Percentiles rank a stretch among this genome's conserved stretches.
These are phyloP conservation scores for Callinectes sapidus DNA, from an alignment of 2,888 invertebrate species.

Conservation along the genomic window DNA sequence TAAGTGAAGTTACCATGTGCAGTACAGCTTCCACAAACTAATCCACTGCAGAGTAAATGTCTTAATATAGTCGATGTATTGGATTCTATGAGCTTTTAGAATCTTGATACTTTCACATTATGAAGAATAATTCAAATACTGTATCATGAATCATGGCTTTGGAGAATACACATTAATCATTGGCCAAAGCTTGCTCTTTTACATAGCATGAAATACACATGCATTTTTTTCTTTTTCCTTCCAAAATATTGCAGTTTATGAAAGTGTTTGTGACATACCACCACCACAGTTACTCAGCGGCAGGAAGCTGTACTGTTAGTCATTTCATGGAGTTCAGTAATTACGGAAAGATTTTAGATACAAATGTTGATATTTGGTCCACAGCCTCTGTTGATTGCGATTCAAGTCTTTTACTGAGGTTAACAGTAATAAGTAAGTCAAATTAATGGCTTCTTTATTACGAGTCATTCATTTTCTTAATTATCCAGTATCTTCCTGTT, in stretches of 20 bases:
- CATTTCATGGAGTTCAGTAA: background rate
- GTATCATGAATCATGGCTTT: no score
- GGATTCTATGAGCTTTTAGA: background rate
- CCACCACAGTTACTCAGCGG: background rate
- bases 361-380: background rate
- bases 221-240: background rate
- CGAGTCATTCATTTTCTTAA: constrained; percentile 29
- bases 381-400: background rate
- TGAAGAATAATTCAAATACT: background rate
- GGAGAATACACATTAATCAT: no score
- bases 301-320: background rate
- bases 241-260: background rate
- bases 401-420: background rate
- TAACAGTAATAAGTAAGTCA: background rate
- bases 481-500: constrained; percentile 45
- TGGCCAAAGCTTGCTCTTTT: no score
- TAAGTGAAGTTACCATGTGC: background rate
- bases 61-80: background rate
- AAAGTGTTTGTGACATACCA: background rate
- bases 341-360: background rate
- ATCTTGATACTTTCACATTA: background rate
- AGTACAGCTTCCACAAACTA: background rate
- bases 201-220: background rate
- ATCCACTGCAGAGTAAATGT: background rate
- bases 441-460: constrained; percentile 11